Percentiles rank a stretch among this genome's conserved stretches.
Evolutionary conservation across 2,113 vertebrate genomes (phyloP).

Genomic region (Delphinapterus leucas): DNA sequence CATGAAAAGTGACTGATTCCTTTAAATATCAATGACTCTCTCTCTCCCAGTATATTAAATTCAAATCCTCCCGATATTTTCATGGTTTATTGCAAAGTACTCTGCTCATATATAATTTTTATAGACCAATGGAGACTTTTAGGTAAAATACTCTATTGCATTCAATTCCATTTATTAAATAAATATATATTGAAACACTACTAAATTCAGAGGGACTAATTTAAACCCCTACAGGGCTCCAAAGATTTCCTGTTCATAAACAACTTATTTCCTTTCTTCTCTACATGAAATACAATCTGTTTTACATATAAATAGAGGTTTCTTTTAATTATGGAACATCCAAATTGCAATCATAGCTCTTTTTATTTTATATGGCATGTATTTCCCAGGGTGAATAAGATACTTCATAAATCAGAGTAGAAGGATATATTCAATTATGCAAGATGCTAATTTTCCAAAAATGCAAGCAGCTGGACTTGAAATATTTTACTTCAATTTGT

Average conservation of each 20-base stretch:
- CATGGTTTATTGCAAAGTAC: neutral
- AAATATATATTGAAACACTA: neutral
- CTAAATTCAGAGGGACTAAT: neutral
- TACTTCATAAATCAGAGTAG: conserved; percentile 7
- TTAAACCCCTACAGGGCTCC: neutral
- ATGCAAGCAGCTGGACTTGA: neutral
- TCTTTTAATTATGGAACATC: neutral
- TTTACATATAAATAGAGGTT: conserved; percentile 23
- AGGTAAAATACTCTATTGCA: conserved; percentile 13
- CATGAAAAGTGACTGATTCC: neutral
- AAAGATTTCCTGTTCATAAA: neutral
- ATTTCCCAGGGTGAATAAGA: neutral
- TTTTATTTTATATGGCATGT: neutral
- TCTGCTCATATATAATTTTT: conserved; percentile 44
- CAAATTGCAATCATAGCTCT: neutral
- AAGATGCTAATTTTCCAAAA: neutral
- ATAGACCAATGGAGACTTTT: neutral
- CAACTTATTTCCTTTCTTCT: neutral
- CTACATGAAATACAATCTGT: neutral
- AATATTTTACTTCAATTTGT: neutral
- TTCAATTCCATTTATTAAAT: conserved; percentile 26
- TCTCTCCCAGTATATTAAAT: conserved; percentile 6
- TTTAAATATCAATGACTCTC: conserved; percentile 26
- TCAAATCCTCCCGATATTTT: neutral
- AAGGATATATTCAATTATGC: neutral